These are phyloP conservation scores for Caenorhabditis sinica DNA, from an alignment of 2,888 invertebrate genomes.

Conservation along the genomic window DNA sequence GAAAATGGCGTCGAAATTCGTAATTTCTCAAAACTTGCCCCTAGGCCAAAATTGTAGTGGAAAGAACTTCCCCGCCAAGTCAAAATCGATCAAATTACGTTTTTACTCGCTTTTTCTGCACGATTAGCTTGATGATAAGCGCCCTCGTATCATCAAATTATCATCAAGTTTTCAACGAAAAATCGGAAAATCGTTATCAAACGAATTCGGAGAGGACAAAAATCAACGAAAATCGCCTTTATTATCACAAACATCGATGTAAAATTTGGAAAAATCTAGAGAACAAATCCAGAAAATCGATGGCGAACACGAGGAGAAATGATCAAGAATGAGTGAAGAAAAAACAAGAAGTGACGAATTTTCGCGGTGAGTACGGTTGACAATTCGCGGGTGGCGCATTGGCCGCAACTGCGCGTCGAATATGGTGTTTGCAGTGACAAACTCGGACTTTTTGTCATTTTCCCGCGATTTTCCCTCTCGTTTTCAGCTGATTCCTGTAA, in stretches of 20 bases:
- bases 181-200: not conserved
- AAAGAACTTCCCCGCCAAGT: not conserved
- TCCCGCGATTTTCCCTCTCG: not conserved
- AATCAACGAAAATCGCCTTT: not conserved
- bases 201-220: not conserved
- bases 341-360: not conserved
- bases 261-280: slow-evolving; percentile 15
- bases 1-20: too few species aligned
- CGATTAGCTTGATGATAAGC: slow-evolving; percentile 24
- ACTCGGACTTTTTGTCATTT: slow-evolving; percentile 31
- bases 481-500: not conserved
- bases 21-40: too few species aligned
- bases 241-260: slow-evolving; percentile 1
- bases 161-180: slow-evolving; percentile 33
- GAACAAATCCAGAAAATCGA: slow-evolving; percentile 26
- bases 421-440: slow-evolving; percentile 30
- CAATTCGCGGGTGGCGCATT: slow-evolving; percentile 14
- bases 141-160: slow-evolving; percentile 19
- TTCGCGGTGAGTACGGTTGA: slow-evolving; percentile 54
- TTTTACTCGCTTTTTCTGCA: slow-evolving; percentile 22
- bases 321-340: not conserved
- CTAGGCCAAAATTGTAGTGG: too few species aligned
- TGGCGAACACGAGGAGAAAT: not conserved
- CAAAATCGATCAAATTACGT: slow-evolving; percentile 22
- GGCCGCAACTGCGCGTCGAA: slow-evolving; percentile 39